Percentiles rank a stretch among this genome's conserved stretches.
phyloP scores from a whole-genome alignment of 2,888 invertebrate species.

The Zhuqinia jingwanae region DNA sequence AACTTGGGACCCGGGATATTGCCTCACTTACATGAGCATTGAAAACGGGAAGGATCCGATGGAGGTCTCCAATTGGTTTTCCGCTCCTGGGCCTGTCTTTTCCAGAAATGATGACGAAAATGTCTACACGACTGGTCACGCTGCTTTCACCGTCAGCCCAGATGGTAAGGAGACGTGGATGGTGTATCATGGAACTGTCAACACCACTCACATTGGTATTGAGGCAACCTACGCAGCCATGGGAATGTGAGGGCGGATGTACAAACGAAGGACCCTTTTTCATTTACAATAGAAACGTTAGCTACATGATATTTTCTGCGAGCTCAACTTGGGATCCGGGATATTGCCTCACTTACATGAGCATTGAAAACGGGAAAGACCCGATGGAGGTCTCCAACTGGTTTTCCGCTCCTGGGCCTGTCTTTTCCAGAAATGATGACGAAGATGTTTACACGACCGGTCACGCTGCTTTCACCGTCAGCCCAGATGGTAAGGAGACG shows the following conservation, averaged over 20 bases:
- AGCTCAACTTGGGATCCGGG: too few species aligned
- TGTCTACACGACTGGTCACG: constrained; percentile 69
- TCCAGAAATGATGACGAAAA: constrained; percentile 69
- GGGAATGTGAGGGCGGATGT: constrained; percentile 76
- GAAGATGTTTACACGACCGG: constrained; percentile 76
- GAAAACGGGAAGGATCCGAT: constrained; percentile 56
- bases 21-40: constrained; percentile 67
- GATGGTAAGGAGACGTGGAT: constrained; percentile 70
- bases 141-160: constrained; percentile 57
- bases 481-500: constrained; percentile 67
- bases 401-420: constrained; percentile 75
- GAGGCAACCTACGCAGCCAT: constrained; percentile 70
- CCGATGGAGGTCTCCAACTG: constrained; percentile 71
- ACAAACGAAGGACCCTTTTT: constrained; percentile 76
- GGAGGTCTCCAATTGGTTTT: constrained; percentile 48
- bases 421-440: constrained; percentile 61
- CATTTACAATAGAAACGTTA: too few species aligned
- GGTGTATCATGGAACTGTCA: constrained; percentile 66
- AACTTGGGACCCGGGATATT: constrained; percentile 58
- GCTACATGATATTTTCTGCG: too few species aligned
- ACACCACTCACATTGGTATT: constrained; percentile 59
- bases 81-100: constrained; percentile 58
- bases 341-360: constrained; percentile 77
- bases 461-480: constrained; percentile 75
- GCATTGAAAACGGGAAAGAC: constrained; percentile 71